phyloP scores from a whole-genome alignment of 2,888 invertebrate species.

The Chironomus riparius region DNA sequence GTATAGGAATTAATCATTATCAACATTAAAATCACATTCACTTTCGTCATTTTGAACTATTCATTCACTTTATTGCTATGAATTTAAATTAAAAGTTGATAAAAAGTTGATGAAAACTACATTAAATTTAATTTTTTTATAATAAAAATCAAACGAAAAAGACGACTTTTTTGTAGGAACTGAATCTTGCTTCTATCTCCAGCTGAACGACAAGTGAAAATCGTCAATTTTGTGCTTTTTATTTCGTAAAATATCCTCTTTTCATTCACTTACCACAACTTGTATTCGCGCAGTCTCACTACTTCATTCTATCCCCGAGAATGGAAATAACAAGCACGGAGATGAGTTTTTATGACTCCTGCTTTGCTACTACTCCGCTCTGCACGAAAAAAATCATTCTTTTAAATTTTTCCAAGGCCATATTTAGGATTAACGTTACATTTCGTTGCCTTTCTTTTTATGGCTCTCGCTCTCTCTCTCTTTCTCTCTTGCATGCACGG shows the following conservation, averaged over 20 bases:
- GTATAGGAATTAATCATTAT: slow-evolving; percentile 4
- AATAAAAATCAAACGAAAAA: not conserved
- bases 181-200: slow-evolving; percentile 9
- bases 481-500: too few species aligned
- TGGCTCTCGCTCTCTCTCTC: too few species aligned
- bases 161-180: slow-evolving; percentile 20
- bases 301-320: not conserved
- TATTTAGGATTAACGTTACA: not conserved
- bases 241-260: not conserved
- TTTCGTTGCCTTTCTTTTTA: not conserved
- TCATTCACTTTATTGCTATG: not conserved
- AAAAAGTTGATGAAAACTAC: slow-evolving; percentile 11
- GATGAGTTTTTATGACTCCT: slow-evolving; percentile 12
- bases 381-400: not conserved
- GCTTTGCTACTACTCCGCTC: not conserved
- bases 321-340: not conserved
- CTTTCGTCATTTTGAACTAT: slow-evolving; percentile 18
- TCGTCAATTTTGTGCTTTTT: not conserved
- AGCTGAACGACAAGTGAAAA: slow-evolving; percentile 14
- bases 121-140: slow-evolving; percentile 11
- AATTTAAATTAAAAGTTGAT: slow-evolving; percentile 4
- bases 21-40: not conserved
- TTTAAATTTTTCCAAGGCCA: not conserved
- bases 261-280: not conserved
- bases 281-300: slow-evolving; percentile 16